These are phyloP conservation scores for Brenthis hecate DNA, from an alignment of 2,888 invertebrate species.

Conservation along the genomic window DNA sequence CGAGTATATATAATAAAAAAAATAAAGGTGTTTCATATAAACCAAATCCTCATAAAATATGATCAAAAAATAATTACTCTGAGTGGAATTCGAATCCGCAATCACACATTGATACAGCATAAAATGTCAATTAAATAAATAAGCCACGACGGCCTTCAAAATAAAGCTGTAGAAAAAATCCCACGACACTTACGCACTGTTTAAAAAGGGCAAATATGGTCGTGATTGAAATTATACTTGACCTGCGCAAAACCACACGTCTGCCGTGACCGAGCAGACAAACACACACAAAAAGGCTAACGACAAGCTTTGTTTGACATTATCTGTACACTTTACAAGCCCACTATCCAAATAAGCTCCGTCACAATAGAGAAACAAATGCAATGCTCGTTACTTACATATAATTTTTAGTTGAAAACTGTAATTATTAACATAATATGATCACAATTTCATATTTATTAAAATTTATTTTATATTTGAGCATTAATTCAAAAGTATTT, in stretches of 20 bases:
- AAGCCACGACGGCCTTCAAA: not conserved
- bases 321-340: slow-evolving; percentile 67
- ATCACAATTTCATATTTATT: too few species aligned
- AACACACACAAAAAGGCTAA: slow-evolving; percentile 62
- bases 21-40: too few species aligned
- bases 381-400: slow-evolving; percentile 11
- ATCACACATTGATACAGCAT: too few species aligned
- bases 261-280: slow-evolving; percentile 72
- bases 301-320: slow-evolving; percentile 63
- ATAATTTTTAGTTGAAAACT: too few species aligned
- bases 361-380: slow-evolving; percentile 32
- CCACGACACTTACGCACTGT: slow-evolving; percentile 38
- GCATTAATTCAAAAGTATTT: too few species aligned
- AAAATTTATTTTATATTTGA: too few species aligned
- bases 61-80: too few species aligned
- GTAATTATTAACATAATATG: too few species aligned
- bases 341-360: slow-evolving; percentile 50
- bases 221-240: slow-evolving; percentile 61
- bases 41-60: too few species aligned
- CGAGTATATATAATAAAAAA: too few species aligned
- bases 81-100: too few species aligned
- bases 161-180: slow-evolving; percentile 16
- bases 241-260: slow-evolving; percentile 73
- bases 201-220: slow-evolving; percentile 53
- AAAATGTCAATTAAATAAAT: too few species aligned